Percentiles rank a stretch among this genome's conserved stretches.
Evolutionary conservation across 2,797 vertebrate species (phyloP).

Genomic region (Rhynchotus rufescens): DNA sequence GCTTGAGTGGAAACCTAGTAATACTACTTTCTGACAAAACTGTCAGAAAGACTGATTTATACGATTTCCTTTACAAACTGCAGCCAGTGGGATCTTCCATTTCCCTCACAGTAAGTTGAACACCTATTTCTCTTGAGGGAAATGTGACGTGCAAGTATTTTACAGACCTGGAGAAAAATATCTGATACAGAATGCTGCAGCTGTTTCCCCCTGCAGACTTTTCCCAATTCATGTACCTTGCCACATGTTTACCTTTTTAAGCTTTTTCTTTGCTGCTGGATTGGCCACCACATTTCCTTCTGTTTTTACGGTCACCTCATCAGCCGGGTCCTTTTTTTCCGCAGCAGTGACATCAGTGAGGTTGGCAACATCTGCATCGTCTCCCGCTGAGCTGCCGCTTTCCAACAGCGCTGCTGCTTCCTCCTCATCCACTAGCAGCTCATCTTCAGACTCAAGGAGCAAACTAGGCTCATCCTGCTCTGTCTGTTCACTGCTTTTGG

Average conservation of each 20-base stretch:
- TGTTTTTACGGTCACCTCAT: conserved; percentile 69
- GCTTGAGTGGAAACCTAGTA: neutral
- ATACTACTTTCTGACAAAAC: neutral
- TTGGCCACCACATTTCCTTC: conserved; percentile 66
- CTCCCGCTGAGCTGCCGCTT: conserved; percentile 83
- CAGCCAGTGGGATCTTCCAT: neutral
- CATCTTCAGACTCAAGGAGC: conserved; percentile 82
- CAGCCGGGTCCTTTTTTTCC: conserved; percentile 75
- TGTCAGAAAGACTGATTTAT: neutral
- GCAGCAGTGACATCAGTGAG: conserved; percentile 77
- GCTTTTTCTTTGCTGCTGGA: conserved; percentile 79
- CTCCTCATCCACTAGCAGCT: conserved; percentile 83
- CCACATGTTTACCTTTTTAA: conserved; percentile 78
- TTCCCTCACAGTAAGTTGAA: neutral
- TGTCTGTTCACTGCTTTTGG: conserved; percentile 76
- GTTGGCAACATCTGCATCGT: conserved; percentile 80
- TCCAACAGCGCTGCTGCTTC: conserved; percentile 82
- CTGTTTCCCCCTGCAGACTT: neutral
- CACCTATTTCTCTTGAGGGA: neutral
- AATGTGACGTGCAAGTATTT: neutral
- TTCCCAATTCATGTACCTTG: neutral
- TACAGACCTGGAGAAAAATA: neutral
- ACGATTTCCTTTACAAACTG: neutral
- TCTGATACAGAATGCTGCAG: rapidly evolving
- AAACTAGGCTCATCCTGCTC: conserved; percentile 79